Base-by-base conservation (phyloP, 2,888 invertebrate genomes). In the Elmis aenea region DNA sequence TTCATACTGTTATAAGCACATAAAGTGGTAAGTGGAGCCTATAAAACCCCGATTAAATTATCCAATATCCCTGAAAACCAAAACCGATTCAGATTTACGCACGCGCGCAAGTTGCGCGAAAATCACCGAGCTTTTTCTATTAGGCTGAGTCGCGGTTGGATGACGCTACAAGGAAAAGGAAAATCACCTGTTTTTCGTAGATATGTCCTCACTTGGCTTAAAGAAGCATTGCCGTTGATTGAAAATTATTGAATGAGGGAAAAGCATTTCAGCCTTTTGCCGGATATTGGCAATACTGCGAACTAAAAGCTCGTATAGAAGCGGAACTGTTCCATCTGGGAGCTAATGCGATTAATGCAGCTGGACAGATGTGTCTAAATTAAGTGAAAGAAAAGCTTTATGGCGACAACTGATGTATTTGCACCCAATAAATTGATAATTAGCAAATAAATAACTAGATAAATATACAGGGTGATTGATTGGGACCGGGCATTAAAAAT, bases 321-420 rank as follows among this genome's bases (percentile, higher is more conserved):
- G 23, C 38, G 42, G 42, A 42, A 42, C 42, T 42, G 15, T 38
- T 30, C 38, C 37, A 42, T 42, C 38, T 38, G 34, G 25, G 33
- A 42, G 33, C 30, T 42, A 33, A 42, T 42, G 33, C 34, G 42
- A 42, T 42, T 42, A 37, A 23, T 18, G 22, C n/a, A 23, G 21
- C 30, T 22, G 22, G 14, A 30, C 23, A 14, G 22, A 23, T 21
- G 22, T n/a, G n/a, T n/a, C n/a, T n/a, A n/a, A n/a, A n/a, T n/a
- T n/a, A n/a, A n/a, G n/a, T n/a, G n/a, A n/a, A n/a, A n/a, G n/a
- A n/a, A n/a, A n/a, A n/a, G n/a, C n/a, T n/a, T n/a, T n/a, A n/a
- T n/a, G n/a, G n/a, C n/a, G n/a, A n/a, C n/a, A n/a, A n/a, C n/a
- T n/a, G n/a, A n/a, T n/a, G n/a, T n/a, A n/a, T n/a, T n/a, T n/a